These are phyloP conservation scores for Diachasma alloeum DNA, from an alignment of 1,140 invertebrate genomes.

Conservation along the genomic window DNA sequence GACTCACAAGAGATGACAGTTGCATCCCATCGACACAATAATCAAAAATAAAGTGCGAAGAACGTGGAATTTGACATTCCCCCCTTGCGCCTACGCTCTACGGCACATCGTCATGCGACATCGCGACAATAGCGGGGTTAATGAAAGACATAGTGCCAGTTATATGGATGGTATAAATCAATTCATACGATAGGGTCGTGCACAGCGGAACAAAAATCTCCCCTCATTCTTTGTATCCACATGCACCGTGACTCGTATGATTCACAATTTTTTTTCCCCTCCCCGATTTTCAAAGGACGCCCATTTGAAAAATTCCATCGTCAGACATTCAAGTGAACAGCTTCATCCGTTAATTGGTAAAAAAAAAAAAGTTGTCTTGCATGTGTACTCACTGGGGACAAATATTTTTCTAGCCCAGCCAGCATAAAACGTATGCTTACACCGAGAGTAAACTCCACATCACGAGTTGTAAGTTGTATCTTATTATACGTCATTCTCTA, in stretches of 20 bases:
- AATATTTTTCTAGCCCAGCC: no score
- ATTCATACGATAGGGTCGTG: slow-evolving; percentile 18
- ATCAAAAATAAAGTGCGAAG: neutral
- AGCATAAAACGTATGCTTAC: neutral
- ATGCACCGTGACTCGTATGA: neutral
- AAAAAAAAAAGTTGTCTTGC: no score
- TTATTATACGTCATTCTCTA: neutral
- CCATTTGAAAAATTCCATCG: no score
- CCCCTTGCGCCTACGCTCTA: slow-evolving; percentile 34
- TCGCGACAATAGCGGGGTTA: slow-evolving; percentile 49
- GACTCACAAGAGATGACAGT: no score
- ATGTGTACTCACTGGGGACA: no score
- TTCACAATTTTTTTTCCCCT: neutral
- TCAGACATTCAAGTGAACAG: neutral
- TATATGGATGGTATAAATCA: slow-evolving; percentile 52
- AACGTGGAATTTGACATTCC: slow-evolving; percentile 16
- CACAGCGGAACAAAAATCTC: neutral
- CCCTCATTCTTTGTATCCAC: neutral
- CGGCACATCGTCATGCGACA: slow-evolving; percentile 37
- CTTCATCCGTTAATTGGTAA: neutral
- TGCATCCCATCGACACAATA: no score
- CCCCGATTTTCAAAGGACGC: neutral
- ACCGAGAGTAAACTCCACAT: no score
- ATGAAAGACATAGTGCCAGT: slow-evolving; percentile 54
- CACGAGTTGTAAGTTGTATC: no score